Evolutionary conservation across 1,140 invertebrate genomes (phyloP), one percentile per base, ranked within the genome.

Genomic region (Zelostemma sp.): DNA sequence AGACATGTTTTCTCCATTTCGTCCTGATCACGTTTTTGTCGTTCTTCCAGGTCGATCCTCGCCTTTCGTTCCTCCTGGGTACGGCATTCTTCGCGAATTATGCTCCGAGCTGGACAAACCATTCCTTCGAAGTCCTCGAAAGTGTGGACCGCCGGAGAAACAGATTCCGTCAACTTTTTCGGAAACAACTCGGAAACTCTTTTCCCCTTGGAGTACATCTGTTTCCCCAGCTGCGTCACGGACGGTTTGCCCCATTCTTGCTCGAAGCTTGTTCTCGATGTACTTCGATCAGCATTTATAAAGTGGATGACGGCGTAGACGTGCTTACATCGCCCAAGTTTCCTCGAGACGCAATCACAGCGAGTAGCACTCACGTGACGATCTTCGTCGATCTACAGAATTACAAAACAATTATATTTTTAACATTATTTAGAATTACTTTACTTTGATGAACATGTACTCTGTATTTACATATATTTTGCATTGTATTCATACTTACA

Each of bases 161-260:
- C n/a, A n/a, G n/a, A n/a, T n/a, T n/a, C n/a, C n/a, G n/a, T n/a
- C n/a, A n/a, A n/a, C n/a, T n/a, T n/a, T n/a, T n/a, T n/a, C 8
- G 33, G 33, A 55, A 28, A 55, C 45, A 68, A 21, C 12, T 68
- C 50, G 19, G 19, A 16, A 28, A 62, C n/a, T 21, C 21, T 15
- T 19, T 6, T 47, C 28, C 65, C 65, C 55, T 68, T 68, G 11
- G 57, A 55, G 17, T 68, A 62, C 14, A 47, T 68, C 14, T 47
- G 11, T 38, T 55, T 48, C 14, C 12, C 50, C n/a, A 62, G 33
- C 41, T 68, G 50, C 3, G 19, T 41, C 6, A 48, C 28, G 31
- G 40, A 48, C 14, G 58, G 58, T 55, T 55, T 68, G 14, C 51
- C 51, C 65, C 65, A 62, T 18, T 46, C 6, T 43, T 68, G 65